Conservation (phyloP, 2,888 invertebrate genomes). For the Drosophila kambysellisi region DNA sequence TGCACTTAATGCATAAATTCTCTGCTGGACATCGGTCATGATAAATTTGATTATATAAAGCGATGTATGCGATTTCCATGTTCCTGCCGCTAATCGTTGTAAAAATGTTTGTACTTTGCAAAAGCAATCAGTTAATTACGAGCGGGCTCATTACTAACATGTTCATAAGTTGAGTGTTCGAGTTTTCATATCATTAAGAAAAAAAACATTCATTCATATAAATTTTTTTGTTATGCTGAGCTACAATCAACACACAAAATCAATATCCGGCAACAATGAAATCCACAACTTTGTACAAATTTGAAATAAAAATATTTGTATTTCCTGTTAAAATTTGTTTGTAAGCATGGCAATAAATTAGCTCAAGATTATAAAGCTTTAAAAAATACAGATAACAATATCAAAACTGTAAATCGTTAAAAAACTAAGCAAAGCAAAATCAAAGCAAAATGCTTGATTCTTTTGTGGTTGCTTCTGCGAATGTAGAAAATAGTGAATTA, state of each 20-base stretch:
- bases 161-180: not conserved
- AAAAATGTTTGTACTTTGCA: conserved; percentile 10
- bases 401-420: not conserved
- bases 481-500: not conserved
- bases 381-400: not conserved
- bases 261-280: not conserved
- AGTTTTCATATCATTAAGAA: not conserved
- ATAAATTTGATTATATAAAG: conserved; percentile 55
- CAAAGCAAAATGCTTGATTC: not conserved
- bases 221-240: not conserved
- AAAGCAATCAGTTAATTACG: conserved; percentile 18
- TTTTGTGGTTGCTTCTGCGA: not conserved
- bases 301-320: not conserved
- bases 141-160: not conserved
- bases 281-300: not conserved
- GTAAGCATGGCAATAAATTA: not conserved
- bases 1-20: conserved; percentile 82
- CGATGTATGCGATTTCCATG: conserved; percentile 33
- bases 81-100: conserved; percentile 49
- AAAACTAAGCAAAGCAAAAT: not conserved
- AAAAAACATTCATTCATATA: not conserved
- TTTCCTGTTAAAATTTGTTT: not conserved
- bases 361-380: not conserved
- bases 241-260: not conserved
- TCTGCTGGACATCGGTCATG: conserved; percentile 70